phyloP scores from a whole-genome alignment of 2,113 vertebrate species.

The Chionomys nivalis region DNA sequence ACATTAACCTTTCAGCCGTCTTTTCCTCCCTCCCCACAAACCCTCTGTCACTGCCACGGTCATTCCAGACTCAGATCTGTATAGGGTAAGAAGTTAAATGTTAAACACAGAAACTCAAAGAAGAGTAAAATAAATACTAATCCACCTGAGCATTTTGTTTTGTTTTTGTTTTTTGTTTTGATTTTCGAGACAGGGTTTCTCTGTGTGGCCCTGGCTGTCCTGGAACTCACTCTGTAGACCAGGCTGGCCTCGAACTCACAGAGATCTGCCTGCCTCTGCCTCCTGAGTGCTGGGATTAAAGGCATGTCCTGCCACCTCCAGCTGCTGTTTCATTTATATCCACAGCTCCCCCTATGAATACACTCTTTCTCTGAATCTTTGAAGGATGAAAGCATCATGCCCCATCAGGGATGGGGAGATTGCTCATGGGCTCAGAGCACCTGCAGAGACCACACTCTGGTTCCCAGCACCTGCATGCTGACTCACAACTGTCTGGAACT shows the following conservation, averaged over 20 bases:
- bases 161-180: background rate
- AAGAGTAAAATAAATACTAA: background rate
- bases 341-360: background rate
- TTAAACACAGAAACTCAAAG: background rate
- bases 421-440: background rate
- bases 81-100: background rate
- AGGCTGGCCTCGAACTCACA: no score
- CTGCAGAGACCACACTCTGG: background rate
- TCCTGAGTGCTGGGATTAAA: no score
- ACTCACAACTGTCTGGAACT: background rate
- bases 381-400: background rate
- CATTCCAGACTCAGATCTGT: background rate
- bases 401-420: background rate
- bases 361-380: background rate
- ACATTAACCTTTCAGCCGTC: rapidly evolving
- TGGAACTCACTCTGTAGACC: no score
- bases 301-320: rapidly evolving
- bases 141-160: background rate
- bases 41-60: background rate
- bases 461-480: background rate
- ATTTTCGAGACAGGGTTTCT: no score
- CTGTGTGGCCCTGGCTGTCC: no score
- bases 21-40: background rate
- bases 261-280: no score
- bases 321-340: background rate